Base-by-base conservation (phyloP, 2,888 invertebrate genomes). In the Amorpha juglandis region DNA sequence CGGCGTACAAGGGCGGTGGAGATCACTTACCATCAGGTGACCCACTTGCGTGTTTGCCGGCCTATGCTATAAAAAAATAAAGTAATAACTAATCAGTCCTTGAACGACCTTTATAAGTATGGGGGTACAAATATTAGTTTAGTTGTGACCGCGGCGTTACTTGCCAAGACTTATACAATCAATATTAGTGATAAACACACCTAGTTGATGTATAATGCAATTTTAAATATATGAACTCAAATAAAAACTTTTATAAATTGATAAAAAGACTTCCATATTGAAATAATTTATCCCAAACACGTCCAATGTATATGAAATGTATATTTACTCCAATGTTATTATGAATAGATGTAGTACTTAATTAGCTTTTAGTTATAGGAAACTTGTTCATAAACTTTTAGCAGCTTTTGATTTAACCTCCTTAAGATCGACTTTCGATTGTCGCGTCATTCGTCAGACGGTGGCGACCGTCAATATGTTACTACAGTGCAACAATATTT, bases 221-320 rank as follows among this genome's bases (percentile, higher is more conserved):
- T 35, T 7, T 14, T 53, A 21, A 21, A 53, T 6, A 53, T 35
- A 53, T n/a, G 27, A 35, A 35, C n/a, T 53, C 45, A 45, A 2
- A 2, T 9, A 9, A 42, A 42, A 42, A 6, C 9, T 42, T 48
- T 48, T n/a, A 48, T 16, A 48, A 48, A 7, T 6, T 48, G 7
- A 48, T n/a, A 48, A 48, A 48, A 16, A 48, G n/a, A 48, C 48
- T 48, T 48, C 48, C 16, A 48, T 48, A 27, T 27, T 27, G n/a
- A n/a, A n/a, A 48, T 48, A 48, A n/a, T 48, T 48, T 48, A 48
- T 14, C 48, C 8, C 48, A 48, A 48, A 48, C 48, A n/a, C n/a
- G n/a, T n/a, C n/a, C n/a, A n/a, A n/a, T n/a, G n/a, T n/a, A n/a
- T 48, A 16, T 48, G 1, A 48, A 48, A 48, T 42, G 9, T 48